Base-by-base conservation (phyloP, 2,888 invertebrate genomes). In the Drosophila seclusa region DNA sequence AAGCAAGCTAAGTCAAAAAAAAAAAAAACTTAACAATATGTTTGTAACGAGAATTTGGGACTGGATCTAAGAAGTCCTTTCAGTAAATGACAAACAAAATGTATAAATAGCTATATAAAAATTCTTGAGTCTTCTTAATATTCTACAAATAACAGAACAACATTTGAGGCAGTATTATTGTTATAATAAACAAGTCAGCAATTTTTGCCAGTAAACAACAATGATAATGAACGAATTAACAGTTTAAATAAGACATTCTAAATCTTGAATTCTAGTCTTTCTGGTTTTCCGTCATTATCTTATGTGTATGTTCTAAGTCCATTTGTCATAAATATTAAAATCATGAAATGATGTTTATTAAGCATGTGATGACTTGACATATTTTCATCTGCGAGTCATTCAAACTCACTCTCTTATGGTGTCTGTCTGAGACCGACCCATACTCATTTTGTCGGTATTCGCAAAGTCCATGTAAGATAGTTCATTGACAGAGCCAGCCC, bases 401-500 rank as follows among this genome's bases (percentile, higher is more conserved):
- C 24, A 24, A 16, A 24, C 16, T 24, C 24, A 24, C 45, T 4
- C n/a, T 29, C 5, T 11, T 1, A 2, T 10, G 11, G 27, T 24
- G 1, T 32, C 34, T 24, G 36, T 55, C n/a, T 36, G 24, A n/a
- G 16, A 16, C 16, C 16, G 45, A 45, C 2, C 18, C 11, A 7
- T 5, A 13, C 21, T 7, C 18, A 3, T 2, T 50, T 32, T 50
- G 27, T 32, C 40, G 13, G 8, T 31, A 42, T 50, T 69, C 42
- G 27, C 24, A n/a, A 49, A 50, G 60, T 21, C 29, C 42, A 42
- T 59, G 49, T 16, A 3, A 74, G 42, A 36, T 61, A 66, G 60
- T 50, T 50, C 31, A 69, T 69, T 58, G 70, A 53, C 70, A 48
- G 27, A 32, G 36, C 21, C 42, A 45, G n/a, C 29, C 13, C 31